Evolutionary conservation across 2,888 invertebrate species (phyloP).

Genomic region (Meandrusa payeni): DNA sequence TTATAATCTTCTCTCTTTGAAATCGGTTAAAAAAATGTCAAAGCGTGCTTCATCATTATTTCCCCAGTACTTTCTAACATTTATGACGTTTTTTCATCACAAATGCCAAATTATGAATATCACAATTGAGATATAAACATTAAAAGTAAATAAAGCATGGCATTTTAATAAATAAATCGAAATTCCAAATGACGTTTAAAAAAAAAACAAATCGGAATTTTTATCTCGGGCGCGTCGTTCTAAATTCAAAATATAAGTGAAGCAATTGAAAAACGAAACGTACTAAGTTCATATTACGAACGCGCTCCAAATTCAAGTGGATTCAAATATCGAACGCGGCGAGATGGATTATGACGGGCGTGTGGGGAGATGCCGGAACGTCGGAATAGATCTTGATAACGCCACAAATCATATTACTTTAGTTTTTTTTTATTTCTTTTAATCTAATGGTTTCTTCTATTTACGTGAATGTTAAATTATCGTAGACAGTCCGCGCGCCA

Average conservation of each 20-base stretch:
- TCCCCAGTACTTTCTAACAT: no score
- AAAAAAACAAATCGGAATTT: slow-evolving; percentile 31
- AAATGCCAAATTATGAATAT: no score
- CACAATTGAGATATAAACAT: no score
- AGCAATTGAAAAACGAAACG: slow-evolving; percentile 79
- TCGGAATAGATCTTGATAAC: slow-evolving; percentile 53
- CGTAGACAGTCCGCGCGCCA: no score
- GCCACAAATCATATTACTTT: slow-evolving; percentile 44
- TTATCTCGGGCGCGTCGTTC: slow-evolving; percentile 66
- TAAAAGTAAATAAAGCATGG: no score
- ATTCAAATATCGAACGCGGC: slow-evolving; percentile 73
- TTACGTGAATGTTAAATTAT: no score
- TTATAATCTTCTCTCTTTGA: no score
- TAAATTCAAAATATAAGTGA: slow-evolving; percentile 77
- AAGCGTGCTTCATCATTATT: no score
- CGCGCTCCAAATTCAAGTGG: slow-evolving; percentile 75
- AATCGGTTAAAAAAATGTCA: no score
- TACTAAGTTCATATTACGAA: slow-evolving; percentile 72
- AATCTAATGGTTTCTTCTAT: no score
- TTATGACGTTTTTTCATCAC: no score
- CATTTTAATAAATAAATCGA: no score
- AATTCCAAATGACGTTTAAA: slow-evolving; percentile 19
- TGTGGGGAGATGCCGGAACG: slow-evolving; percentile 48
- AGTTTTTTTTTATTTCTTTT: slow-evolving; percentile 36
- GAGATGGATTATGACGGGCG: slow-evolving; percentile 70